These are phyloP conservation scores for Sebastes jordani DNA, from an alignment of 2,797 vertebrate genomes.

Conservation along the genomic window DNA sequence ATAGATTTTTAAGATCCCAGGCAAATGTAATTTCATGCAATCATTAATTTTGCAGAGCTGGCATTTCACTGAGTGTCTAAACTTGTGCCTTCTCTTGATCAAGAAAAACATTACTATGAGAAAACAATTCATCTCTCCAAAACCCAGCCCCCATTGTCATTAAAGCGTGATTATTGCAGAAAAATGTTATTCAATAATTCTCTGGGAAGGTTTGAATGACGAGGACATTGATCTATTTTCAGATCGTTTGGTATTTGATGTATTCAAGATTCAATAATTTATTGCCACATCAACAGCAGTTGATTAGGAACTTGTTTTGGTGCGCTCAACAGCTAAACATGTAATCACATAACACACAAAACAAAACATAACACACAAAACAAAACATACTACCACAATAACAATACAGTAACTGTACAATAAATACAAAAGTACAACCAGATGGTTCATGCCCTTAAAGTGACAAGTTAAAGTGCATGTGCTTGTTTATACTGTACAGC, in stretches of 20 bases:
- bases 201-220: neutral
- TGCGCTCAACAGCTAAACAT: too few species aligned
- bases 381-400: too few species aligned
- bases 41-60: neutral
- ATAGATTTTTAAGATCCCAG: neutral
- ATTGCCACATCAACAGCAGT: too few species aligned
- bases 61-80: neutral
- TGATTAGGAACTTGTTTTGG: too few species aligned
- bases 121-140: constrained; percentile 3
- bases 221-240: neutral
- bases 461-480: too few species aligned
- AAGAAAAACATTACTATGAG: neutral
- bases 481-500: too few species aligned
- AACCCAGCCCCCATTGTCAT: neutral
- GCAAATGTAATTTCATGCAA: neutral
- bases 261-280: neutral
- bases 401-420: too few species aligned
- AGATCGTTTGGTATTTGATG: neutral
- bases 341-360: too few species aligned
- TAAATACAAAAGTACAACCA: too few species aligned
- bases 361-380: too few species aligned
- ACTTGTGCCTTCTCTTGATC: neutral
- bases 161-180: neutral
- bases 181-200: neutral
- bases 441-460: too few species aligned